Percentiles rank a stretch among this genome's conserved stretches.
These are phyloP conservation scores for Platalea minor DNA, from an alignment of 2,797 vertebrate genomes.

Conservation along the genomic window DNA sequence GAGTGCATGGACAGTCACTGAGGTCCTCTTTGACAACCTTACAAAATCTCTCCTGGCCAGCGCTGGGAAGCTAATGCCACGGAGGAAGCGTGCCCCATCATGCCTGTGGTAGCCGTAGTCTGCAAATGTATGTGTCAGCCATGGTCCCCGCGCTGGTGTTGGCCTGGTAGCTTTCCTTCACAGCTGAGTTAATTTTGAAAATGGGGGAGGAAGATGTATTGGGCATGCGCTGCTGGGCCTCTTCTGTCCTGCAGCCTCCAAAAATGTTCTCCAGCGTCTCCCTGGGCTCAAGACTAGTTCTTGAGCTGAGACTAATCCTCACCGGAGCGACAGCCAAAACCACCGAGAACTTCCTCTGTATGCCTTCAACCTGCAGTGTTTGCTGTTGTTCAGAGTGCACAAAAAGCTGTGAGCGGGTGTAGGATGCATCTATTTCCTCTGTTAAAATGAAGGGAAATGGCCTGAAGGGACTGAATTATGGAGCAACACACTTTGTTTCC, in stretches of 20 bases:
- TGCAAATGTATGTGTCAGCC: background rate
- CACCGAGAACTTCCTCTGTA: background rate
- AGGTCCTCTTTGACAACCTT: background rate
- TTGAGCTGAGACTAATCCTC: background rate
- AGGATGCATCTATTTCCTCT: background rate
- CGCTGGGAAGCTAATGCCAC: background rate
- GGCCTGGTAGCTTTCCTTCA: background rate
- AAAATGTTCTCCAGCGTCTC: background rate
- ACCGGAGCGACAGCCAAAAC: background rate
- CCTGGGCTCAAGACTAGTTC: background rate
- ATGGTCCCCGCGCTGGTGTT: rapidly evolving
- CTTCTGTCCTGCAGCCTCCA: background rate
- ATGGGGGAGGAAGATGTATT: background rate
- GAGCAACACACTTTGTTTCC: background rate
- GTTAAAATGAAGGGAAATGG: background rate
- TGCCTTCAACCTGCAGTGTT: background rate
- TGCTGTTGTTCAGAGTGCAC: background rate
- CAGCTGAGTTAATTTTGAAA: background rate
- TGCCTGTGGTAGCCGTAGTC: background rate
- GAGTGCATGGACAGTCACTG: background rate
- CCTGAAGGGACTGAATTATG: background rate
- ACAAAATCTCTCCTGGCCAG: background rate
- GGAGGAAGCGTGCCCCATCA: rapidly evolving
- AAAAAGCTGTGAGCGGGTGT: background rate
- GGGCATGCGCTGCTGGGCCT: background rate